Evolutionary conservation across 2,113 vertebrate genomes (phyloP), one percentile per base, ranked within the genome.

Genomic region (Lepus americanus): DNA sequence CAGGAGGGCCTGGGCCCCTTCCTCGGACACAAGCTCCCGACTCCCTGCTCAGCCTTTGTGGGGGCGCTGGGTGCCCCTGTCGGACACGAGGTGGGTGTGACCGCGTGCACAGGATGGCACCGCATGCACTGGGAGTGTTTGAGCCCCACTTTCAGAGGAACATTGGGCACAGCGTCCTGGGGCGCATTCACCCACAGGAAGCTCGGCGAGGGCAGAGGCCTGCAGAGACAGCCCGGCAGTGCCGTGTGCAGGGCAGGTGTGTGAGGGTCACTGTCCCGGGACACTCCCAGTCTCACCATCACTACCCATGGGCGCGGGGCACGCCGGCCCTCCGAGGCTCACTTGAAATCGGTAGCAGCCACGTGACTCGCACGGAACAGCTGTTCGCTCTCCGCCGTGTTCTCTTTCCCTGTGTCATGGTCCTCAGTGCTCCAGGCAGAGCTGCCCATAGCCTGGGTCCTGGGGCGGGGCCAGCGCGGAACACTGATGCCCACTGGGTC

Each of bases 301-400:
- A 8, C n/a, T 51, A 5, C 33, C 29, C 63, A 9, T 1, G 20
- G 31, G 53, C 1, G 1, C 0, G 3, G 7, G 53, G 5, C 9
- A 17, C 27, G 22, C 13, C 5, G 1, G 2, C 27, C 7, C 19
- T 29, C 16, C 23, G 0, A 6, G 55, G 19, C 11, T 49, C 29
- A 11, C 33, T 16, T 61, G 11, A 51, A 67, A 20, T 51, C 14
- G 4, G 5, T 1, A 3, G 22, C 0, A 12, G 29, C 2, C 55
- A 1, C 3, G 2, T 16, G 66, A 61, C 51, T n/a, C 29, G 44
- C 29, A 27, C 23, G 66, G 6, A 36, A 4, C 31, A 25, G 53
- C 74, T 36, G 2, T 0, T 0, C 7, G 2, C 5, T 49, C 61
- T 2, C 36, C 10, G 1, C 9, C 3, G 8, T 0, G 1, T 25